Percentiles rank a stretch among this genome's conserved stretches.
Evolutionary conservation across 2,797 vertebrate genomes (phyloP).

Genomic region (Anguilla marmorata): DNA sequence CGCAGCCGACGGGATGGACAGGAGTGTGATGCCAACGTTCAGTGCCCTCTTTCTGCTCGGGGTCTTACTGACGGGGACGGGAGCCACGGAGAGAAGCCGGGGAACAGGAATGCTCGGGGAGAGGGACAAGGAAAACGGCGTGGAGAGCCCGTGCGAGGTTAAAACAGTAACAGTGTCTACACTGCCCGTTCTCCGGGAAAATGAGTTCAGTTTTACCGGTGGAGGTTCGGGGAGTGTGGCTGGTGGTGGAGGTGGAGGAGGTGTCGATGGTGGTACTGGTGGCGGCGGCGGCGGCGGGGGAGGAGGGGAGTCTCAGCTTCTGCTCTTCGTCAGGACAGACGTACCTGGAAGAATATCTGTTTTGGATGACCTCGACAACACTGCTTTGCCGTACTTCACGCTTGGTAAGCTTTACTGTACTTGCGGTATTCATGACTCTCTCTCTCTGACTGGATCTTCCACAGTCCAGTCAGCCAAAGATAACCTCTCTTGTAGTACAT

Average conservation of each 20-base stretch:
- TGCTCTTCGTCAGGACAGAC: slow-evolving; percentile 93
- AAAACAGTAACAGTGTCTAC: slow-evolving; percentile 94
- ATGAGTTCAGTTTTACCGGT: slow-evolving; percentile 91
- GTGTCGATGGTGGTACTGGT: slow-evolving; percentile 41
- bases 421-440: slow-evolving; percentile 15
- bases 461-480: not conserved
- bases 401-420: slow-evolving; percentile 78
- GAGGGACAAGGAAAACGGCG: slow-evolving; percentile 60
- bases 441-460: not conserved
- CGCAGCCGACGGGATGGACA: slow-evolving; percentile 70
- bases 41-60: slow-evolving; percentile 59
- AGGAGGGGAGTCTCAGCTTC: slow-evolving; percentile 85
- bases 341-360: slow-evolving; percentile 92
- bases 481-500: not conserved
- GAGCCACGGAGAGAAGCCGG: slow-evolving; percentile 48
- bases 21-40: slow-evolving; percentile 55
- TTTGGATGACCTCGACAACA: slow-evolving; percentile 98
- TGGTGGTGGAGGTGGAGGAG: slow-evolving; percentile 59
- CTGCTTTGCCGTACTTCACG: slow-evolving; percentile 97
- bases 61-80: slow-evolving; percentile 55
- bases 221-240: slow-evolving; percentile 74
- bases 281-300: slow-evolving; percentile 53
- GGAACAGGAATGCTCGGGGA: slow-evolving; percentile 57
- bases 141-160: slow-evolving; percentile 82
- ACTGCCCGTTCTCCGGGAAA: slow-evolving; percentile 90